These are phyloP conservation scores for Helobdella robusta DNA, from an alignment of 2,888 invertebrate species.

Conservation along the genomic window DNA sequence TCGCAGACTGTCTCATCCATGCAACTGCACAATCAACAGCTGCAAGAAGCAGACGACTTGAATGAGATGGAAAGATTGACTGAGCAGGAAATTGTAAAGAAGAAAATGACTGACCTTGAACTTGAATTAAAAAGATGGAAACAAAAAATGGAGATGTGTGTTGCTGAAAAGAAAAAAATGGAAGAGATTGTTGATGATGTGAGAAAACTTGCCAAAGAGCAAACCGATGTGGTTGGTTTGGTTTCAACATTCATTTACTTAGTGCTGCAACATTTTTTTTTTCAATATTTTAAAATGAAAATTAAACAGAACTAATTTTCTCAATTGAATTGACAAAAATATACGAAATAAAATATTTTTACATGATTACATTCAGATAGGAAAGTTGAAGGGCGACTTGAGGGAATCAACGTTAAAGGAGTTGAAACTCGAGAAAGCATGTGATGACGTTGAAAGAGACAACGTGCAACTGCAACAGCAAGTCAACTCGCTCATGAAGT, in stretches of 20 bases:
- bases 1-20: not conserved
- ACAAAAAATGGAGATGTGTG: not conserved
- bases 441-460: constrained; percentile 4
- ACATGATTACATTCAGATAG: not conserved
- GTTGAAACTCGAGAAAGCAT: not conserved
- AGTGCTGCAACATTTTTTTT: not conserved
- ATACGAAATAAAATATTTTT: not conserved
- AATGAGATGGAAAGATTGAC: constrained; percentile 4
- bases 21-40: constrained; percentile 7
- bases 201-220: too few species aligned
- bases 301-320: not conserved
- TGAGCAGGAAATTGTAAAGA: not conserved
- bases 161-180: constrained; percentile 2
- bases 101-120: constrained; percentile 1
- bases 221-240: too few species aligned
- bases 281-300: not conserved
- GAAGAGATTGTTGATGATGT: too few species aligned
- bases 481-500: constrained; percentile 3
- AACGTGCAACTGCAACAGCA: constrained; percentile 14
- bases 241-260: not conserved
- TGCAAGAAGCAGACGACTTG: constrained; percentile 11
- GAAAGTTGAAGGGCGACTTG: not conserved
- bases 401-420: not conserved
- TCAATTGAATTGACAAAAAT: not conserved
- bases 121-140: constrained; percentile 12